Evolutionary conservation across 1,140 invertebrate species (phyloP), one percentile per base, ranked within the genome.

Genomic region (Aphelenchoides fujianensis): DNA sequence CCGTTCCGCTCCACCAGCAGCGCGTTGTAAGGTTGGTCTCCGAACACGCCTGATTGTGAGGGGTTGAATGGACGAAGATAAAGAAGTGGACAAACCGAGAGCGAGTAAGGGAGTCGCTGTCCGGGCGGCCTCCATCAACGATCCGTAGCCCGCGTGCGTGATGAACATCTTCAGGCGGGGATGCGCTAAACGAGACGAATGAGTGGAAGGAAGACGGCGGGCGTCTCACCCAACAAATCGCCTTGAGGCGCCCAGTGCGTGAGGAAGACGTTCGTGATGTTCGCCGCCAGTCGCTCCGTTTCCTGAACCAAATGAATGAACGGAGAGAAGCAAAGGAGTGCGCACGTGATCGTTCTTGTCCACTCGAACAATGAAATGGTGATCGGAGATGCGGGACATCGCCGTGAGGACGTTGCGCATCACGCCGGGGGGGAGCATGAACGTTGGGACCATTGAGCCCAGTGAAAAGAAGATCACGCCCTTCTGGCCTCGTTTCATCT

Each of bases 131-230:
- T 80, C 78, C 34, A 75, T 59, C 16, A 68, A 61, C 52, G 37
- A 59, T 69, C 78, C 80, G 59, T 77, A 81, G 12, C 78, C 78
- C 55, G 67, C 75, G 69, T 80, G 78, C 2, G 76, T 81, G 36
- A 80, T 71, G 63, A 80, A 80, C 37, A 79, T 53, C 34, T 67
- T 69, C 23, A 72, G 48, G 19, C 69, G 36, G 2, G 72, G 54
- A 41, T 77, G 76, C 7, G 48, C 75, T n/a, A n/a, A n/a, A n/a
- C n/a, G n/a, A n/a, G n/a, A n/a, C n/a, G n/a, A n/a, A n/a, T n/a
- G n/a, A n/a, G n/a, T n/a, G n/a, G n/a, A n/a, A n/a, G n/a, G n/a
- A n/a, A n/a, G n/a, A n/a, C n/a, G n/a, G n/a, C n/a, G n/a, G n/a
- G n/a, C n/a, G n/a, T n/a, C n/a, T n/a, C n/a, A n/a, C n/a, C n/a